These are phyloP conservation scores for Cordilura impudica DNA, from an alignment of 2,888 invertebrate genomes.

Conservation along the genomic window DNA sequence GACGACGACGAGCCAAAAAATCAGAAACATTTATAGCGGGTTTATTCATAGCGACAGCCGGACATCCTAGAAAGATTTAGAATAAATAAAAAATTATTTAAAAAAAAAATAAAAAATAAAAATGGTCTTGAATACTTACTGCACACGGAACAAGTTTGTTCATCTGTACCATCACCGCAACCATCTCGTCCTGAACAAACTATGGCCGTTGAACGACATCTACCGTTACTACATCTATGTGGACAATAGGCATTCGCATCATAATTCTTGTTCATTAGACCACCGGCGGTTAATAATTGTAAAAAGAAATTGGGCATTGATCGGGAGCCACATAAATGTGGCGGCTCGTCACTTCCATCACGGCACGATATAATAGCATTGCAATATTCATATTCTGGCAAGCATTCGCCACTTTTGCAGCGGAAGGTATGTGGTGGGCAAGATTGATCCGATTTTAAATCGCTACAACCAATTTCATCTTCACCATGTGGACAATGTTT, in stretches of 20 bases:
- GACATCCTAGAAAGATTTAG: constrained; percentile 79
- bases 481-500: constrained; percentile 88
- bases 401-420: constrained; percentile 90
- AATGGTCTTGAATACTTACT: constrained; percentile 82
- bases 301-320: constrained; percentile 77
- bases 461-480: constrained; percentile 84
- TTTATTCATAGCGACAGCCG: constrained; percentile 74
- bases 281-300: constrained; percentile 73
- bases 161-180: constrained; percentile 94
- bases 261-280: constrained; percentile 67
- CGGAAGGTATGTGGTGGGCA: constrained; percentile 91
- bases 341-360: constrained; percentile 93
- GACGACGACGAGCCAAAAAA: constrained; percentile 71
- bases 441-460: constrained; percentile 78
- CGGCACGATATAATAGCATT: constrained; percentile 92
- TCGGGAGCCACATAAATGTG: constrained; percentile 83
- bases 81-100: background rate
- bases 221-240: constrained; percentile 90
- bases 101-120: background rate
- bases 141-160: constrained; percentile 90
- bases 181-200: constrained; percentile 94
- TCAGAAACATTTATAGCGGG: constrained; percentile 64
- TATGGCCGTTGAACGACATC: constrained; percentile 92
- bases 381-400: constrained; percentile 94
- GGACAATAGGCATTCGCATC: constrained; percentile 81